Evolutionary conservation across 2,113 vertebrate species (phyloP).

Genomic region (Tyrannus savana): DNA sequence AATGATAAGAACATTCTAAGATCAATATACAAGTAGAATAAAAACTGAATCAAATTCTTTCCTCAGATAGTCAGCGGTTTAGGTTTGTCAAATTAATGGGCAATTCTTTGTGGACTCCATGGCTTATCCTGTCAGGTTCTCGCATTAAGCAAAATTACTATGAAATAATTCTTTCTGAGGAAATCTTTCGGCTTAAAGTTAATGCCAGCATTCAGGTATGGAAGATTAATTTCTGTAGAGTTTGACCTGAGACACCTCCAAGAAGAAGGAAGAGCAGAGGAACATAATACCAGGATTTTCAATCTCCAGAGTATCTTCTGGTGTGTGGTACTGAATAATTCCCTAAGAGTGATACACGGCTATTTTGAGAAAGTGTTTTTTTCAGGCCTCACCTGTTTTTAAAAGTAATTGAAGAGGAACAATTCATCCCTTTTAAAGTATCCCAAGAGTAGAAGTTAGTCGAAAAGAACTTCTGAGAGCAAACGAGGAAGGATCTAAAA

Average conservation of each 20-base stretch:
- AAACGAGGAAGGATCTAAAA: conserved; percentile 57
- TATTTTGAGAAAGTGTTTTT: neutral
- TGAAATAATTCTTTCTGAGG: conserved; percentile 42
- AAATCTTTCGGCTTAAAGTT: conserved; percentile 20
- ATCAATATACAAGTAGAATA: conserved; percentile 41
- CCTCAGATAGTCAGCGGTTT: neutral
- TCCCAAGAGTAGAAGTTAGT: conserved; percentile 45
- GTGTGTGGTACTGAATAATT: neutral
- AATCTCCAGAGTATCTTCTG: neutral
- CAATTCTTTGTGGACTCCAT: conserved; percentile 13
- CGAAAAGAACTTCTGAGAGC: conserved; percentile 37
- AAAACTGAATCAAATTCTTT: conserved; percentile 16
- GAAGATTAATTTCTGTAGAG: conserved; percentile 16
- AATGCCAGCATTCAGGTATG: conserved; percentile 24
- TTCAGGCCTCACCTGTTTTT: neutral
- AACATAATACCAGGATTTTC: neutral
- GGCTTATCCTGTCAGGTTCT: conserved; percentile 22
- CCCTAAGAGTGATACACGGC: neutral
- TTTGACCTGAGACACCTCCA: neutral
- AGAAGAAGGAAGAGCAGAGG: neutral
- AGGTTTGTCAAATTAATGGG: conserved; percentile 32
- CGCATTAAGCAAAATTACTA: conserved; percentile 36
- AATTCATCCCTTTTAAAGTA: conserved; percentile 27
- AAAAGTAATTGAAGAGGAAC: conserved; percentile 33
- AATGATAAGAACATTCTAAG: conserved; percentile 14